Conservation (phyloP, 2,797 vertebrate genomes). For the Paguma larvata region DNA sequence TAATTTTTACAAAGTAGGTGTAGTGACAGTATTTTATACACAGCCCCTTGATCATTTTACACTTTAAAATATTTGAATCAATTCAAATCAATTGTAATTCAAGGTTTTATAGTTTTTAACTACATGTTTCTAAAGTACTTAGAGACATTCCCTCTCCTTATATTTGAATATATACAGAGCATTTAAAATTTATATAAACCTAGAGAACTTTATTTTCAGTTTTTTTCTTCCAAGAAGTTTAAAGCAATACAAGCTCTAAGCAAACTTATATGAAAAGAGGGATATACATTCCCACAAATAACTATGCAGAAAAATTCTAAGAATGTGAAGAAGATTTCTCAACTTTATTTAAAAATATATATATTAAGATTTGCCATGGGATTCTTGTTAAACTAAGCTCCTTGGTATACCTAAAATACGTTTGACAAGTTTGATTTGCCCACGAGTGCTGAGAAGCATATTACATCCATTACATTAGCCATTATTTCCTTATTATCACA, state of each 20-base stretch:
- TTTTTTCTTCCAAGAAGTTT: constrained; percentile 16
- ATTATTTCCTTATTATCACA: constrained; percentile 16
- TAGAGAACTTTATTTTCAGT: constrained; percentile 1
- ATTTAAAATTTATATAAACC: constrained; percentile 55
- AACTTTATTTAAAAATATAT: not conserved
- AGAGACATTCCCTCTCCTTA: not conserved
- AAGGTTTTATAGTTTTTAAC: constrained; percentile 50
- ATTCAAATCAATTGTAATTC: constrained; percentile 45
- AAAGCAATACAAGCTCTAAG: not conserved
- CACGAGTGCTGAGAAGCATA: not conserved
- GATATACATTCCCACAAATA: not conserved
- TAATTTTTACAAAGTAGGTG: constrained; percentile 44
- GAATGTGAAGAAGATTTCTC: not conserved
- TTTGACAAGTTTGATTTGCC: constrained; percentile 13
- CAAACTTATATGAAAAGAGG: constrained; percentile 42
- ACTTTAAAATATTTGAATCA: constrained; percentile 59
- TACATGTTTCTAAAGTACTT: constrained; percentile 43
- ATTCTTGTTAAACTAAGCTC: constrained; percentile 51
- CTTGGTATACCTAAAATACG: constrained; percentile 22
- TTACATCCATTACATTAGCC: not conserved
- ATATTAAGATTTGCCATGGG: not conserved
- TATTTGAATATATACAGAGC: not conserved
- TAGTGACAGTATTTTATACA: constrained; percentile 16
- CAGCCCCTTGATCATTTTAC: constrained; percentile 12
- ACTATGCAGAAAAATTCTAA: constrained; percentile 1